Evolutionary conservation across 1,140 invertebrate species (phyloP), one percentile per base, ranked within the genome.

Genomic region (Leptinotarsa texana): DNA sequence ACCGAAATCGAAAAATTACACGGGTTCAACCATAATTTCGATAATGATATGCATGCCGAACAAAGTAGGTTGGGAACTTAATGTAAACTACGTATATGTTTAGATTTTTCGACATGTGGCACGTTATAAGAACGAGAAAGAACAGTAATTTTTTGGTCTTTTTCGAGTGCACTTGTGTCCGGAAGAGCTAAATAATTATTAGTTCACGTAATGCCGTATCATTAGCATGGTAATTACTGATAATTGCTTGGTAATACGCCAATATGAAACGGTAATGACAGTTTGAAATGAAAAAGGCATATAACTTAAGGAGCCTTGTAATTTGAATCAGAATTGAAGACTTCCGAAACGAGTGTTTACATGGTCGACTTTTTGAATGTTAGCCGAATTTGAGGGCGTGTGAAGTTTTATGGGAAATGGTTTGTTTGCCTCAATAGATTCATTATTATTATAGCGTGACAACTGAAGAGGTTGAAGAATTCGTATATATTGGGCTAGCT

Each of bases 31-130:
- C 17, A 48, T 69, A 74, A 74, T 74, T 74, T 69, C 24, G 24
- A 22, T 74, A 74, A 74, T 74, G 73, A 74, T 74, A 74, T 74
- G 73, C 73, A 74, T 74, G 73, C 42, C 49, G 63, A 74, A 24
- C 73, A 68, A 74, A 74, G 66, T 74, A 65, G 73, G 63, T 49
- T 68, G 73, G 65, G 73, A 68, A 74, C 66, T 68, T 67, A 33
- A 69, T 74, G 51, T 42, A 68, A 61, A 68, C 13, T 67, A 42
- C 48, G 27, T 67, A 21, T 68, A 18, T 61, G 73, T 68, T 74
- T 74, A 74, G 73, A 74, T 74, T 74, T 73, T 73, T 74, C 73
- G 73, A 74, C 73, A 74, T 74, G 13, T 74, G 73, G 66, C 42
- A 73, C 57, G 13, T 68, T 69, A 15, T 47, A 72, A 72, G 70